Evolutionary conservation across 2,797 vertebrate genomes (phyloP), one percentile per base, ranked within the genome.

Genomic region (Emys orbicularis): DNA sequence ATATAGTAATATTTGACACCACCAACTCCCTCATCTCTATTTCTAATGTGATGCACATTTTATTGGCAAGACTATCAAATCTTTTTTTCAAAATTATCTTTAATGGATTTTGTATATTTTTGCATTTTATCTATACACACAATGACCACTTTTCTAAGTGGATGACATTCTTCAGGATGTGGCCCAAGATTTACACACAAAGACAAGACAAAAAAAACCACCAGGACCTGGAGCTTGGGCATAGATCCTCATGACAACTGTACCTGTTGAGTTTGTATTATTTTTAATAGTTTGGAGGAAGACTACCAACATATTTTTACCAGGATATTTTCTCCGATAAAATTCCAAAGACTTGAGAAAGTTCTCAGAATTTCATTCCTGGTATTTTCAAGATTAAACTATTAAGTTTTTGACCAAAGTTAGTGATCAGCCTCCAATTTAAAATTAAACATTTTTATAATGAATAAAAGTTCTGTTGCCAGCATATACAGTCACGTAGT

Each of bases 121-220:
- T 68, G 44, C 5, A 79, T 49, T 74, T 72, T 84, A 83, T 31
- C 81, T 1, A 3, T 0, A 27, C 2, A 80, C 41, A 74, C 29
- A 18, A 41, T 76, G 2, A 23, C 68, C 25, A 65, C 59, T n/a
- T 29, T 83, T 52, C 29, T 10, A 52, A 90, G 15, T 4, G 29
- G 87, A 59, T 3, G 12, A 80, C 68, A 86, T 68, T 5, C 53
- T 82, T n/a, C 76, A 52, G 3, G 2, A 61, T 0, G 9, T 4
- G 23, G 15, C 89, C 81, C 94, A 92, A 84, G 59, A 95, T 18
- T 54, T 74, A 77, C 19, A 16, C 21, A 87, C 21, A 27, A 86
- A 94, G 44, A 19, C 83, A 89, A 82, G 93, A 50, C 29, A 82
- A 93, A 54, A 54, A 93, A 92, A 10, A 37, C 86, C 86, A 93